Base-by-base conservation (phyloP, 1,140 invertebrate genomes). In the Bombus haemorrhoidalis region DNA sequence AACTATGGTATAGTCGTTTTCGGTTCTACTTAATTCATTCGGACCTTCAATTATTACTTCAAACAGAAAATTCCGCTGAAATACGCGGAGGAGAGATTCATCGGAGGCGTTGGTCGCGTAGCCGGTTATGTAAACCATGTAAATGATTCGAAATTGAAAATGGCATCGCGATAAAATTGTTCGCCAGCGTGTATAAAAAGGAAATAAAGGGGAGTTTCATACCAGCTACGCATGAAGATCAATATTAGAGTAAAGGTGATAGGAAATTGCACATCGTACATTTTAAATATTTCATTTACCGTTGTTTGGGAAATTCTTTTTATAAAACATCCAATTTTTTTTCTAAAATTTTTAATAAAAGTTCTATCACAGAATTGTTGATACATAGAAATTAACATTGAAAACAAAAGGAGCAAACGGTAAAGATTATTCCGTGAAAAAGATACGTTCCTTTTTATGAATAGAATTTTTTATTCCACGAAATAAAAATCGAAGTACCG, bases 141-240 rank as follows among this genome's bases (percentile, higher is more conserved):
- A 59, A 76, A 76, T 59, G 47, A 59, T 39, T 76, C 9, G 34
- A 59, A 76, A 76, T 76, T 76, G 74, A 59, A 76, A 76, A 76
- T 76, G 34, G 53, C 39, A 76, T n/a, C 25, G 57, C 25, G 53
- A 25, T 59, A 37, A 59, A 39, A 59, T 59, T 76, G 34, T 39
- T 28, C 47, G n/a, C 12, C 32, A 18, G 25, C 6, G 74, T 57
- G 25, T 37, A 34, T n/a, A 39, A 34, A 59, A 76, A 59, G 47
- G 74, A 57, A 37, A 76, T 59, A 76, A 59, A 76, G 8, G 10
- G 34, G 15, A n/a, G 3, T 59, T 76, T 59, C 47, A 39, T 76
- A 39, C 37, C 53, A 37, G 8, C 25, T 4, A 37, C 34, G 74
- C 15, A 76, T 5, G 10, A 18, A 28, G n/a, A 37, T 76, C 74